Percentiles rank a stretch among this genome's conserved stretches.
Conservation (phyloP, 2,113 vertebrate species). For the Callorhinus ursinus region DNA sequence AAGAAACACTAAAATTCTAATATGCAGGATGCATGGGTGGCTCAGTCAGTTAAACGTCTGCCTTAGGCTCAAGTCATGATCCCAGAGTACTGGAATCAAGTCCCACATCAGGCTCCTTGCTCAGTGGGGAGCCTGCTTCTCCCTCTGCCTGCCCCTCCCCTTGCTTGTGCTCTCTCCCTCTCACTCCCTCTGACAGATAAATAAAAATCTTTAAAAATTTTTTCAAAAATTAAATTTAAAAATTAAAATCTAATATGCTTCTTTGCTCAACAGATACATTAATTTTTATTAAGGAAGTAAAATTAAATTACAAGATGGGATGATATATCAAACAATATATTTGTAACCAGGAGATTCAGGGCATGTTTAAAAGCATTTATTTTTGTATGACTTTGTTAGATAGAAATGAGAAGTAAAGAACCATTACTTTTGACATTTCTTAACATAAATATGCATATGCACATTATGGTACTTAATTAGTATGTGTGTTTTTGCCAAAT, state of each 20-base stretch:
- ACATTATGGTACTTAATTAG: constrained; percentile 4
- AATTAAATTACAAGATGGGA: constrained; percentile 12
- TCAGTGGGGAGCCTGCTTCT: background rate
- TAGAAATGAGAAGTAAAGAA: constrained; percentile 23
- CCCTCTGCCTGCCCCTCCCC: background rate
- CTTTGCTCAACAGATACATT: background rate
- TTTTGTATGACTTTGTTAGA: background rate
- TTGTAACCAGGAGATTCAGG: background rate
- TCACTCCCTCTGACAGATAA: background rate
- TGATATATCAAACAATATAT: background rate
- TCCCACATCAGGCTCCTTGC: background rate
- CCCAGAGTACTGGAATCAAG: background rate
- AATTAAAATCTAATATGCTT: background rate
- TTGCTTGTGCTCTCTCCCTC: background rate
- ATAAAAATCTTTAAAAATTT: background rate
- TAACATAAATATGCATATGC: background rate
- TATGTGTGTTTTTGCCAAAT: background rate
- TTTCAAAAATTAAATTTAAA: background rate
- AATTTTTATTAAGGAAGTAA: constrained; percentile 47
- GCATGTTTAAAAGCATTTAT: constrained; percentile 31
- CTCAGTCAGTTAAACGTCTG: background rate
- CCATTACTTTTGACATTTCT: constrained; percentile 1
- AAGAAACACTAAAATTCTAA: constrained; percentile 17
- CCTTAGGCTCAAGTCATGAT: background rate
- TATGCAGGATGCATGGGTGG: background rate